A percentile compares a stretch with the other conserved stretches of the same genome.
Conservation (phyloP, 2,113 vertebrate species). For the Puma concolor region DNA sequence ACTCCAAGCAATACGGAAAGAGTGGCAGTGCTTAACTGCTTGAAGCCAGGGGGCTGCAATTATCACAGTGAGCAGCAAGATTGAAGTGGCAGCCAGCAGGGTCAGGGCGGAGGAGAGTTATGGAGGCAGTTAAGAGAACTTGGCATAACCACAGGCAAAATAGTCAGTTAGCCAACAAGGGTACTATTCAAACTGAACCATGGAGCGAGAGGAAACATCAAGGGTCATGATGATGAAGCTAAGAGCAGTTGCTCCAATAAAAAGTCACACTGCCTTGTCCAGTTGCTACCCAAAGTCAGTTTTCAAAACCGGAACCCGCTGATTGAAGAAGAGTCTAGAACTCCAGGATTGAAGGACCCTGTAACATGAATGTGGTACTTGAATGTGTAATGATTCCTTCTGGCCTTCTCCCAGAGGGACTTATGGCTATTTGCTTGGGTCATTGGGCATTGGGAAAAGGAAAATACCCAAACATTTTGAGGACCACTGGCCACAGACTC, state of each 20-base stretch:
- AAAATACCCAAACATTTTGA: neutral
- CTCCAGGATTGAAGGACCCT: neutral
- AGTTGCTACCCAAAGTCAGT: neutral
- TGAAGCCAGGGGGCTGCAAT: neutral
- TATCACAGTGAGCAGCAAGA: neutral
- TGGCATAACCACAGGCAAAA: neutral
- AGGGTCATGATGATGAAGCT: neutral
- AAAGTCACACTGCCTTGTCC: neutral
- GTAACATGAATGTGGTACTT: fast-evolving
- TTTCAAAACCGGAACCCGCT: neutral
- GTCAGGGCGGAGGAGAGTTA: neutral
- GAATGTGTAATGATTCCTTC: neutral
- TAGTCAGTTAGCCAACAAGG: neutral
- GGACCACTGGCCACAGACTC: neutral
- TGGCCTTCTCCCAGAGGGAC: neutral
- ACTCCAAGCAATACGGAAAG: neutral
- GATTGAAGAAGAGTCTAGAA: neutral
- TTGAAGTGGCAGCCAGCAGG: neutral
- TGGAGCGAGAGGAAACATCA: neutral
- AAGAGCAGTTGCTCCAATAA: neutral
- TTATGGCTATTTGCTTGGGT: neutral
- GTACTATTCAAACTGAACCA: neutral
- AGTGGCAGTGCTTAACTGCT: neutral
- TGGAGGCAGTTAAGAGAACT: neutral
- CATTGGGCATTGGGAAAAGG: neutral